Conservation (phyloP, 2,113 vertebrate species). For the Campylorhamphus procurvoides region DNA sequence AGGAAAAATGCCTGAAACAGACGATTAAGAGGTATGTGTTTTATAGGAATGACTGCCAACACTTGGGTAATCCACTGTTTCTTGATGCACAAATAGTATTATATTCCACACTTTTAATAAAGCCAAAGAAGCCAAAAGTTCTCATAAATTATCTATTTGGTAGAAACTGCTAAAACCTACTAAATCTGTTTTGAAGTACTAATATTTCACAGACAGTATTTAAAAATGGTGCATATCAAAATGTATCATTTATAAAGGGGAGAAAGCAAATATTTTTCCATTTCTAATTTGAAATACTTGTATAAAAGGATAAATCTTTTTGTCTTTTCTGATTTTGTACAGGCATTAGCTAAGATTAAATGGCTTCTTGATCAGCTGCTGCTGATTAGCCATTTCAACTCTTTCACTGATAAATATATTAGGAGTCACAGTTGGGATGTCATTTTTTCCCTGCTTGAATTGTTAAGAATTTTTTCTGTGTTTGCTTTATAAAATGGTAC, state of each 20-base stretch:
- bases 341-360: background rate
- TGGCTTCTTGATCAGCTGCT: constrained; percentile 24
- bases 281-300: constrained; percentile 54
- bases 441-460: background rate
- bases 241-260: constrained; percentile 45
- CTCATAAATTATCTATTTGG: constrained; percentile 37
- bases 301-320: constrained; percentile 52
- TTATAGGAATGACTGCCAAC: constrained; percentile 49
- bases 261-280: constrained; percentile 55
- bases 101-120: constrained; percentile 16
- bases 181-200: constrained; percentile 56
- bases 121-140: constrained; percentile 17
- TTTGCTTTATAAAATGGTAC: background rate
- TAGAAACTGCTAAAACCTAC: constrained; percentile 32
- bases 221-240: constrained; percentile 48
- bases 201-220: constrained; percentile 35
- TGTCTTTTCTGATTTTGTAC: background rate
- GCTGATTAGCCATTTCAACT: constrained; percentile 2
- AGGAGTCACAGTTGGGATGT: background rate
- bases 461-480: background rate
- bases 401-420: background rate
- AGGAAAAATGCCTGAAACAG: constrained; percentile 45
- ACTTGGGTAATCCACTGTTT: constrained; percentile 28
- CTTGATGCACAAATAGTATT: constrained; percentile 41
- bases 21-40: constrained; percentile 19